Evolutionary conservation across 2,797 vertebrate species (phyloP).

Genomic region (Sus cebifrons): DNA sequence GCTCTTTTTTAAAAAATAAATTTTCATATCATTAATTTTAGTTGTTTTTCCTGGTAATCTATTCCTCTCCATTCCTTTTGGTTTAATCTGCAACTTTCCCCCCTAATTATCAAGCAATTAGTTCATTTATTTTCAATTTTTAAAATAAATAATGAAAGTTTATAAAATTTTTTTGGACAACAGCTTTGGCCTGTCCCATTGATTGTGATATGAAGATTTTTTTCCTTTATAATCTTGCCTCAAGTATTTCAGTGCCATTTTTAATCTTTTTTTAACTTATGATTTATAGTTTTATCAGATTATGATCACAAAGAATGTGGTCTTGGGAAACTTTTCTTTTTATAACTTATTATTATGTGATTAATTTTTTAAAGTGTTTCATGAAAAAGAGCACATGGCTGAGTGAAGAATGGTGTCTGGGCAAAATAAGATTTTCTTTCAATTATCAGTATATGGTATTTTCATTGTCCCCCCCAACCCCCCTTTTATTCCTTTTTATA

Average conservation of each 20-base stretch:
- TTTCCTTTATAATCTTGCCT: not conserved
- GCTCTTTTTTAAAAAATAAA: not conserved
- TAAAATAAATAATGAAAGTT: not conserved
- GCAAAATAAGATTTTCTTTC: not conserved
- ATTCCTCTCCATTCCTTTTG: not conserved
- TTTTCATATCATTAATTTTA: not conserved
- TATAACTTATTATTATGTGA: not conserved
- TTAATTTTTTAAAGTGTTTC: not conserved
- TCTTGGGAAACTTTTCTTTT: not conserved
- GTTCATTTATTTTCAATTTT: slow-evolving; percentile 17
- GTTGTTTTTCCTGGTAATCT: slow-evolving; percentile 1
- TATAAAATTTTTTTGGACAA: not conserved
- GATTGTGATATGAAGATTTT: not conserved
- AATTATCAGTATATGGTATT: not conserved
- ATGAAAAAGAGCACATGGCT: not conserved
- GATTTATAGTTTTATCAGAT: slow-evolving; percentile 12
- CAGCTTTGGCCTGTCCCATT: not conserved
- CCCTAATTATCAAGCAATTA: not conserved
- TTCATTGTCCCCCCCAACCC: not conserved
- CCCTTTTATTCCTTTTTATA: too few relatives aligned
- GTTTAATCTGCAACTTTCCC: not conserved
- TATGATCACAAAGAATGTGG: slow-evolving; percentile 1
- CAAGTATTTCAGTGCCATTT: not conserved
- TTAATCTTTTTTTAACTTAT: slow-evolving; percentile 2
- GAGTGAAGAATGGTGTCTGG: not conserved